These are phyloP conservation scores for Nesospiza acunhae DNA, from an alignment of 2,113 vertebrate species.

Conservation along the genomic window DNA sequence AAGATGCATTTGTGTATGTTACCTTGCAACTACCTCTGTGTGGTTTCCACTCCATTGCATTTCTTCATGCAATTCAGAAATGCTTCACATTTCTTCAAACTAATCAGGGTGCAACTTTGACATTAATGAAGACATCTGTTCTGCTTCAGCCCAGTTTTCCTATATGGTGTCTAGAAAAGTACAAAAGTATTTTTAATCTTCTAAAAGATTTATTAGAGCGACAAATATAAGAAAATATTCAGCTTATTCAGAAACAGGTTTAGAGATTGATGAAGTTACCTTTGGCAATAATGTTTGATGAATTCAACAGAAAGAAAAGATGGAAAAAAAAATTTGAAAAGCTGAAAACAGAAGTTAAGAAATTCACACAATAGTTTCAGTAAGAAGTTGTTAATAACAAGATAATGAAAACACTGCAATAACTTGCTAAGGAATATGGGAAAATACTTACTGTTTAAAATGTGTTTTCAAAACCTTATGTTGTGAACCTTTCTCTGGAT, in stretches of 20 bases:
- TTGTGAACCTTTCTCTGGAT: neutral
- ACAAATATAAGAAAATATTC: neutral
- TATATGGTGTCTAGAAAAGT: neutral
- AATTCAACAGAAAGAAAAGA: neutral
- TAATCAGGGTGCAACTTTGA: neutral
- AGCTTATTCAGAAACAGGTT: neutral
- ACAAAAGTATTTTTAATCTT: neutral
- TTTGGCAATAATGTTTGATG: neutral
- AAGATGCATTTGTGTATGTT: neutral
- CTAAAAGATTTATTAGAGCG: neutral
- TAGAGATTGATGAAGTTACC: neutral
- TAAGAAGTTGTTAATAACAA: neutral
- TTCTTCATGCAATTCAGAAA: neutral
- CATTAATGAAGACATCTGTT: neutral
- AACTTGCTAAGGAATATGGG: neutral
- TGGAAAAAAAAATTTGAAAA: neutral
- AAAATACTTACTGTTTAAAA: neutral
- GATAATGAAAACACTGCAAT: neutral
- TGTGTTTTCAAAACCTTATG: neutral
- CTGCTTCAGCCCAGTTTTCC: neutral
- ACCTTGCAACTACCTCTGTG: neutral
- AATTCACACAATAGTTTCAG: neutral
- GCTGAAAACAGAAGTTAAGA: neutral
- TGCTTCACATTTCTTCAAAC: neutral
- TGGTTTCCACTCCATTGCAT: neutral